Conservation (phyloP, 2,113 vertebrate species). For the human region DNA sequence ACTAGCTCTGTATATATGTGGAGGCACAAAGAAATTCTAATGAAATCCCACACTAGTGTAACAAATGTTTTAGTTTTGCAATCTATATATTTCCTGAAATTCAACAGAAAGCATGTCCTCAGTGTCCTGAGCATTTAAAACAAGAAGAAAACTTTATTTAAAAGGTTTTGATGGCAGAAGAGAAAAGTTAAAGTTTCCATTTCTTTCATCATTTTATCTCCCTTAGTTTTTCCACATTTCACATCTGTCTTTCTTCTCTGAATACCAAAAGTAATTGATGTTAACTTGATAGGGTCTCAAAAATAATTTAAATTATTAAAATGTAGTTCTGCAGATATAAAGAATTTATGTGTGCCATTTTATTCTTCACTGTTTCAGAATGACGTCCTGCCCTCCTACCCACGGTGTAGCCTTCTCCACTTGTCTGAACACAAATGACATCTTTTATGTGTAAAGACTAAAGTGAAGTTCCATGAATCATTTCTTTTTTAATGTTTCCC, state of each 20-base stretch:
- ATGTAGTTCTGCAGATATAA: neutral
- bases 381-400: neutral
- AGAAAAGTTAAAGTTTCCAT: neutral
- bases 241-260: neutral
- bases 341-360: neutral
- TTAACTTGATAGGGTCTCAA: neutral
- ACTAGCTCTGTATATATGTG: neutral
- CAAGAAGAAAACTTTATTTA: neutral
- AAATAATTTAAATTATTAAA: conserved; percentile 61
- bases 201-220: neutral
- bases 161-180: conserved; percentile 5
- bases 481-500: conserved; percentile 42
- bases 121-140: neutral
- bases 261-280: conserved; percentile 37
- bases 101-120: neutral
- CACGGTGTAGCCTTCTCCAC: neutral
- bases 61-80: neutral
- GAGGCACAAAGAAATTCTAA: neutral
- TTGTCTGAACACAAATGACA: conserved; percentile 39
- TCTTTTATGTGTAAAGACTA: conserved; percentile 55
- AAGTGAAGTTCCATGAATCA: conserved; percentile 7
- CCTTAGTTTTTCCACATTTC: neutral
- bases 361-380: conserved; percentile 17
- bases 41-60: neutral
- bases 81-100: neutral